Base-by-base conservation (phyloP, 2,888 invertebrate genomes). In the Chouioia cunea region DNA sequence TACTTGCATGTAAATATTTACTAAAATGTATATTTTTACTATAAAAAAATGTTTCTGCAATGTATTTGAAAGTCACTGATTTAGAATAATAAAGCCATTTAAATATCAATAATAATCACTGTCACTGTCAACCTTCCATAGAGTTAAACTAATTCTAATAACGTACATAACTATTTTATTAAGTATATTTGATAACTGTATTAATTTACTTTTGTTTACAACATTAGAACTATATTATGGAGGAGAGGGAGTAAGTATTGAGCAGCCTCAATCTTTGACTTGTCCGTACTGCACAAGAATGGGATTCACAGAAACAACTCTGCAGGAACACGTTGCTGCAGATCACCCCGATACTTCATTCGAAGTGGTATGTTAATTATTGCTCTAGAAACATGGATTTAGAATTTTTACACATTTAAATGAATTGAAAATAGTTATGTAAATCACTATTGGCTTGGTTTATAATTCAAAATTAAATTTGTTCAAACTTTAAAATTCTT, bases 231-330 rank as follows among this genome's bases (percentile, higher is more conserved):
- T 97, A 77, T 97, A 95, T 87, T 99, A 97, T 89, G 97, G 97
- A 74, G 97, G 97, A 74, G 98, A 98, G 88, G 93, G 95, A 82
- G 89, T 96, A 82, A 93, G 93, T 79, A 89, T 94, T 79, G 97
- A 97, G 84, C 95, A 97, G 86, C 96, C 96, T 77, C 97, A 97
- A 87, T 94, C 97, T 76, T 96, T 97, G 87, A 97, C 98, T 77
- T 99, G 99, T 89, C 99, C 99, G 54, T 97, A 96, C 87, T 99
- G 99, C 88, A 95, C 96, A 81, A 92, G 93, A 82, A 95, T 97
- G 94, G 99, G 99, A 65, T 96, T 95, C 86, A 97, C 97, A 73
- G 97, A 98, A 87, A 90, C 93, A 54, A 92, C 95, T 60, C 90
- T 99, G 74, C 93, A 96, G 88, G 95, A 96, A 85, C 96, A 96